Percentiles rank a stretch among this genome's conserved stretches.
Conservation (phyloP, 1,140 invertebrate species). For the Drosophila auraria region DNA sequence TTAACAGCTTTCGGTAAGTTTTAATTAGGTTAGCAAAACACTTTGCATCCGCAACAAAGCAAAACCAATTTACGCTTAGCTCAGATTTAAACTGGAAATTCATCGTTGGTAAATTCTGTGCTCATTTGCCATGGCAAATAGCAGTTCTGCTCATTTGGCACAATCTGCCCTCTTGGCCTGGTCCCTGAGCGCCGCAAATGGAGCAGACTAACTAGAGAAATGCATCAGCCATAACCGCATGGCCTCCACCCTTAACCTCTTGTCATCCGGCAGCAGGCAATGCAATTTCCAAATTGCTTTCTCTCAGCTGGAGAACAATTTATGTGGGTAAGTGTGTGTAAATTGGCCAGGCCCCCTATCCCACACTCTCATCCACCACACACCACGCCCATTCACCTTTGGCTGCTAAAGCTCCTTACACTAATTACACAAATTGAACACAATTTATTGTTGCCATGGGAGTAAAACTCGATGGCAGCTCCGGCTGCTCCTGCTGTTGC, state of each 20-base stretch:
- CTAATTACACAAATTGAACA: slow-evolving; percentile 79
- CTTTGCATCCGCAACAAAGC: slow-evolving; percentile 21
- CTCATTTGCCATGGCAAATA: slow-evolving; percentile 28
- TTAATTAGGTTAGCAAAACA: slow-evolving; percentile 35
- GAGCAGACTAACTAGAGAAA: slow-evolving; percentile 35
- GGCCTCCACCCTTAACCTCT: slow-evolving; percentile 4
- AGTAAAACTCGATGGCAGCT: slow-evolving; percentile 17
- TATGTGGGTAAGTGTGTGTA: slow-evolving; percentile 33
- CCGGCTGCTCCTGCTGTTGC: slow-evolving; percentile 16
- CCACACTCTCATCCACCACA: not conserved
- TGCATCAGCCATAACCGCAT: slow-evolving; percentile 44
- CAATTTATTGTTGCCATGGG: slow-evolving; percentile 64
- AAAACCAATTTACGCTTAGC: slow-evolving; percentile 35
- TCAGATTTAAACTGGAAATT: slow-evolving; percentile 23
- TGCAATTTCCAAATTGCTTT: slow-evolving; percentile 55
- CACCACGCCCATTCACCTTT: slow-evolving; percentile 10
- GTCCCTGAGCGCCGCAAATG: slow-evolving; percentile 29
- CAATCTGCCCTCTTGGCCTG: not conserved
- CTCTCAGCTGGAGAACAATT: slow-evolving; percentile 40
- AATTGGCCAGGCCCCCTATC: slow-evolving; percentile 19
- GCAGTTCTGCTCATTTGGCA: slow-evolving; percentile 27
- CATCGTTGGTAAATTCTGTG: slow-evolving; percentile 35
- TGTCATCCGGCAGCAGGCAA: slow-evolving; percentile 4
- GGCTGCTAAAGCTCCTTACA: slow-evolving; percentile 59
- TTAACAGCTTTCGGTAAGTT: slow-evolving; percentile 25